Conservation (phyloP, 2,113 vertebrate species). For the Nyctibius bracteatus region DNA sequence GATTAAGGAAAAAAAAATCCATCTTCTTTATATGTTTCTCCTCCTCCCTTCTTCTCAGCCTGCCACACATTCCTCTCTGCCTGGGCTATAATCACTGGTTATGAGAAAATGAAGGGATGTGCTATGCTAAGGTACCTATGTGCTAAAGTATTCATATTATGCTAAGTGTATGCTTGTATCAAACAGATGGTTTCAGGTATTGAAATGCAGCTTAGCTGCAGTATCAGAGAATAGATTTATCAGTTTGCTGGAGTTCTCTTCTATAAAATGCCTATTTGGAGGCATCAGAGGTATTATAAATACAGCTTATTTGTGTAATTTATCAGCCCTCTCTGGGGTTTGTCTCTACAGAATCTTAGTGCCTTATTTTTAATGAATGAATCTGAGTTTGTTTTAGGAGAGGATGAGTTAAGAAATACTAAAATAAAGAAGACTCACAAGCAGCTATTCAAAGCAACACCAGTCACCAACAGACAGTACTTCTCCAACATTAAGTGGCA, state of each 20-base stretch:
- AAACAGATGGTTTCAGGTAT: slow-evolving; percentile 46
- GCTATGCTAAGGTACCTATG: background rate
- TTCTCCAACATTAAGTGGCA: background rate
- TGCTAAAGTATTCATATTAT: slow-evolving; percentile 9
- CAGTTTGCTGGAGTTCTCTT: slow-evolving; percentile 44
- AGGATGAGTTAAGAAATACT: slow-evolving; percentile 51
- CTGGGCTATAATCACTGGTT: slow-evolving; percentile 1
- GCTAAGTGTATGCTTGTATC: background rate
- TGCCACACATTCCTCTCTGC: background rate
- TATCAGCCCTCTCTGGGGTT: slow-evolving; percentile 27
- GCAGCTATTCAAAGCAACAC: background rate
- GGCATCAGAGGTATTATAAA: slow-evolving; percentile 59
- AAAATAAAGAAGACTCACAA: background rate
- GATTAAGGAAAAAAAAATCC: slow-evolving; percentile 18
- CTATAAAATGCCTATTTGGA: slow-evolving; percentile 44
- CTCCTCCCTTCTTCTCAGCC: background rate
- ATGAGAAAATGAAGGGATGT: background rate
- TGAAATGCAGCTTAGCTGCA: slow-evolving; percentile 30
- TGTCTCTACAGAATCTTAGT: slow-evolving; percentile 44
- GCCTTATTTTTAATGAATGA: slow-evolving; percentile 65
- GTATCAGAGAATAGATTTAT: slow-evolving; percentile 32
- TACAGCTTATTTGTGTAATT: slow-evolving; percentile 63
- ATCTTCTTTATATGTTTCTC: slow-evolving; percentile 13
- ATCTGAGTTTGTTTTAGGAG: slow-evolving; percentile 60
- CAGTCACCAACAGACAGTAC: background rate